A percentile compares a stretch with the other conserved stretches of the same genome.
These are phyloP conservation scores for Hozukius guyotensis DNA, from an alignment of 2,797 vertebrate genomes.

Conservation along the genomic window DNA sequence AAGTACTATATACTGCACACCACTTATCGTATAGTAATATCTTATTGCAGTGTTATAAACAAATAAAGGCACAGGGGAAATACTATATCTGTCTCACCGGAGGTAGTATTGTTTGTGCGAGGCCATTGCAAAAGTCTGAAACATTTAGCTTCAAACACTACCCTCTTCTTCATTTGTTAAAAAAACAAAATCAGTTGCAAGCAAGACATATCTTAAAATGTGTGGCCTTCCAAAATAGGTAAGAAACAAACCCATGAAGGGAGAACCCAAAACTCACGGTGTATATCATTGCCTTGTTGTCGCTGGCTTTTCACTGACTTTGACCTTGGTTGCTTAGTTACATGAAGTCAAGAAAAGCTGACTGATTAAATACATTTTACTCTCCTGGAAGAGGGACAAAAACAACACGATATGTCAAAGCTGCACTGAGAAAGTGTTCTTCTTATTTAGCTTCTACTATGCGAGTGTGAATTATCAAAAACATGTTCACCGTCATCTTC, in stretches of 20 bases:
- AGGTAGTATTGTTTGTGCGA: background rate
- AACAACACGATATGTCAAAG: too few relatives aligned
- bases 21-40: background rate
- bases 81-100: background rate
- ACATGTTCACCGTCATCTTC: background rate
- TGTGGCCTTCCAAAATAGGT: background rate
- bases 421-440: background rate
- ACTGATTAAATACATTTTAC: background rate
- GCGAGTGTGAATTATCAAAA: background rate
- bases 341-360: background rate
- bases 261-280: background rate
- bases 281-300: background rate
- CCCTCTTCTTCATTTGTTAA: background rate
- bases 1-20: background rate
- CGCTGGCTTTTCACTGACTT: background rate
- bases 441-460: background rate
- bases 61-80: background rate
- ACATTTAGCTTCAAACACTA: background rate
- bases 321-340: background rate
- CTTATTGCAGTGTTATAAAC: background rate
- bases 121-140: background rate
- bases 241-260: background rate
- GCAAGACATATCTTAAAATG: too few relatives aligned
- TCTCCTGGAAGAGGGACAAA: background rate
- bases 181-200: background rate